These are phyloP conservation scores for Ranitomeya variabilis DNA, from an alignment of 2,113 vertebrate genomes.

Conservation along the genomic window DNA sequence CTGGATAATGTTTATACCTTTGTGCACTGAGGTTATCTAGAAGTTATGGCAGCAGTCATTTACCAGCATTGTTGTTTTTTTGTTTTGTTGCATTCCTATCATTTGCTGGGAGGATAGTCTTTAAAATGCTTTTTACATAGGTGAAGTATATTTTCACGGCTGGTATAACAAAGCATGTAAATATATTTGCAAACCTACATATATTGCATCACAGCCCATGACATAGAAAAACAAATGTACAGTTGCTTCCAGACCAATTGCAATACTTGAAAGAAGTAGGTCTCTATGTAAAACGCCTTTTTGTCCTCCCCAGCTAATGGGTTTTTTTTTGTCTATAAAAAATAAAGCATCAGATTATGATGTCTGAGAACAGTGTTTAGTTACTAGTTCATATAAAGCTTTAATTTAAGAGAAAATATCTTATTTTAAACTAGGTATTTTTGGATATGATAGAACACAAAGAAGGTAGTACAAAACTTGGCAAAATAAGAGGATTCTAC, in stretches of 20 bases:
- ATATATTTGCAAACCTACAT: slow-evolving; percentile 38
- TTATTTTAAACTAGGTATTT: slow-evolving; percentile 79
- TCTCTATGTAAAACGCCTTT: slow-evolving; percentile 59
- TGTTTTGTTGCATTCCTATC: slow-evolving; percentile 63
- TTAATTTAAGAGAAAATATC: slow-evolving; percentile 75
- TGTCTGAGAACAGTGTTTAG: slow-evolving; percentile 61
- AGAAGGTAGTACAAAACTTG: slow-evolving; percentile 72
- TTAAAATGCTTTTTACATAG: slow-evolving; percentile 3
- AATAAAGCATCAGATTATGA: slow-evolving; percentile 71
- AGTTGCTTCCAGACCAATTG: slow-evolving; percentile 63
- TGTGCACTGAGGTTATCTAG: slow-evolving; percentile 84
- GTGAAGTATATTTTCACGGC: neutral
- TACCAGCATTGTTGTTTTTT: slow-evolving; percentile 60
- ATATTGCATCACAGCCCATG: slow-evolving; percentile 9
- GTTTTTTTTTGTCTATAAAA: slow-evolving; percentile 58
- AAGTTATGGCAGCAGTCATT: slow-evolving; percentile 70
- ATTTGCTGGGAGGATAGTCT: slow-evolving; percentile 57
- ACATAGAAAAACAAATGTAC: slow-evolving; percentile 57
- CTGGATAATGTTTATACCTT: slow-evolving; percentile 81
- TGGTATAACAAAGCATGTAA: neutral
- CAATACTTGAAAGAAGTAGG: slow-evolving; percentile 73
- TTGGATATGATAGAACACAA: slow-evolving; percentile 77
- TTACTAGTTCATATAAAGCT: slow-evolving; percentile 74
- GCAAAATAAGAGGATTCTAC: slow-evolving; percentile 82
- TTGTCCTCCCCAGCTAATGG: slow-evolving; percentile 71